Percentiles rank a stretch among this genome's conserved stretches.
These are phyloP conservation scores for Bombyx huttoni DNA, from an alignment of 2,888 invertebrate genomes.

Conservation along the genomic window DNA sequence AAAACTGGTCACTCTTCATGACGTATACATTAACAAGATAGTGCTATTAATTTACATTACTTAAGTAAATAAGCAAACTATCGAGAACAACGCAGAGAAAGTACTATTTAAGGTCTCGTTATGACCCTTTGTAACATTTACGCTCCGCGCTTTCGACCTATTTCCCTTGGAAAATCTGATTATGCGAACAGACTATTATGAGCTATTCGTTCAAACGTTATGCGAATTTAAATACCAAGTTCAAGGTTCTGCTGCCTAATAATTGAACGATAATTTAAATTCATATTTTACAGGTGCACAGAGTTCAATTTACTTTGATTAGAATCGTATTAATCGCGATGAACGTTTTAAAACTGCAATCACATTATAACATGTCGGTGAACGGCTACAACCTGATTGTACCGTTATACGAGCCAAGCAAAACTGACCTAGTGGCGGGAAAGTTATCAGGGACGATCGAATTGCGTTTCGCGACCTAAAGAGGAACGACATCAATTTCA, in stretches of 20 bases:
- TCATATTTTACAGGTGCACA: conserved; percentile 22
- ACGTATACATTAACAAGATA: background rate
- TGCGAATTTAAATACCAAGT: conserved; percentile 31
- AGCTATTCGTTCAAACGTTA: conserved; percentile 8
- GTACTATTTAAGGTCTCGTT: background rate
- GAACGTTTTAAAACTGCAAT: conserved; percentile 61
- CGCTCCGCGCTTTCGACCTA: background rate
- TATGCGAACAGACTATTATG: conserved; percentile 3
- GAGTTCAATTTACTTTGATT: conserved; percentile 27
- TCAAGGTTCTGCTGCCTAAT: conserved; percentile 31
- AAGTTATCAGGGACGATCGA: conserved; percentile 60
- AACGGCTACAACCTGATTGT: conserved; percentile 65
- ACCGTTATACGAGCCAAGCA: conserved; percentile 66
- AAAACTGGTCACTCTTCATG: background rate
- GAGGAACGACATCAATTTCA: background rate
- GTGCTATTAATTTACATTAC: conserved; percentile 7
- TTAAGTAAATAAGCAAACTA: conserved; percentile 12
- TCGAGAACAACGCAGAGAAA: background rate
- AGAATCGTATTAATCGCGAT: conserved; percentile 29
- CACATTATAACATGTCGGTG: conserved; percentile 60
- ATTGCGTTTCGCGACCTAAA: conserved; percentile 44
- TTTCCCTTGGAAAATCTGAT: background rate
- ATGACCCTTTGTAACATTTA: background rate
- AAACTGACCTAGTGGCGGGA: conserved; percentile 70
- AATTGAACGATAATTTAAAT: conserved; percentile 6